These are phyloP conservation scores for Meganola albula DNA, from an alignment of 2,888 invertebrate species.

Conservation along the genomic window DNA sequence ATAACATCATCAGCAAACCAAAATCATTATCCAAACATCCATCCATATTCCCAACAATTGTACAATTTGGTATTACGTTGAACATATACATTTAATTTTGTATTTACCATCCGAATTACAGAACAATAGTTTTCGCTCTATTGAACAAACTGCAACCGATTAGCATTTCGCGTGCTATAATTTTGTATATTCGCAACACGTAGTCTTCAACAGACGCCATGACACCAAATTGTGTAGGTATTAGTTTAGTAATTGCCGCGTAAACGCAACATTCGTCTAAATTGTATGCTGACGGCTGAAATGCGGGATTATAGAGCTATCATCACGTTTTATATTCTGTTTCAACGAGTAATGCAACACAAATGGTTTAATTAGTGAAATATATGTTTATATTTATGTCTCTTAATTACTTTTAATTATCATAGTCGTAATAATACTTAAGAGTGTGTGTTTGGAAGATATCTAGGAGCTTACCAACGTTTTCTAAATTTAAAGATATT, in stretches of 20 bases:
- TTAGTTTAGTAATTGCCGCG: conserved; percentile 48
- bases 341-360: conserved; percentile 18
- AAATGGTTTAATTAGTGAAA: conserved; percentile 17
- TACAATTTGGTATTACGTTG: too few species aligned
- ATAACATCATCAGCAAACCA: too few species aligned
- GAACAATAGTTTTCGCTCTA: conserved; percentile 20
- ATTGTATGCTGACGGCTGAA: conserved; percentile 33
- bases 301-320: conserved; percentile 21
- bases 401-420: too few species aligned
- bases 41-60: conserved; percentile 12
- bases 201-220: conserved; percentile 21
- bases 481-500: too few species aligned
- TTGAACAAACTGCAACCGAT: conserved; percentile 31
- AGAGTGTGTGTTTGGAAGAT: too few species aligned
- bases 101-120: conserved; percentile 16
- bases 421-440: too few species aligned
- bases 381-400: too few species aligned
- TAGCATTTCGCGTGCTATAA: conserved; percentile 26
- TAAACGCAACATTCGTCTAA: conserved; percentile 46
- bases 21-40: too few species aligned
- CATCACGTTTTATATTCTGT: conserved; percentile 23
- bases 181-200: conserved; percentile 25
- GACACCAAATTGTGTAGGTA: conserved; percentile 40
- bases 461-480: too few species aligned
- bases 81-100: too few species aligned